A percentile compares a stretch with the other conserved stretches of the same genome.
phyloP scores from a whole-genome alignment of 2,888 invertebrate species.

The Hydrotaea diabolus region DNA sequence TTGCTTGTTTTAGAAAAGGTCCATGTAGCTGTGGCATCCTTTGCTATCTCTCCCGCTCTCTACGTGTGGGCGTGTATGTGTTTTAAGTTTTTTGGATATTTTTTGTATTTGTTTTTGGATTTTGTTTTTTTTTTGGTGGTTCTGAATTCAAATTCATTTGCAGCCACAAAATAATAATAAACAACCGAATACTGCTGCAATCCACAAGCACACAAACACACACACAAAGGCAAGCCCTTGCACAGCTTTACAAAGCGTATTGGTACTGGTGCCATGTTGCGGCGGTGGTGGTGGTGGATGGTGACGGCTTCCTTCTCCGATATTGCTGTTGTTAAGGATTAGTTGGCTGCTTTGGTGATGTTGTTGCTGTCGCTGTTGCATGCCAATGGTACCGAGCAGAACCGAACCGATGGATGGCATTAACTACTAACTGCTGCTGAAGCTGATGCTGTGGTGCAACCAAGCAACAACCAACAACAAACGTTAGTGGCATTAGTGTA shows the following conservation, averaged over 20 bases:
- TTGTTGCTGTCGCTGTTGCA: neutral
- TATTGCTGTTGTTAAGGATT: conserved; percentile 63
- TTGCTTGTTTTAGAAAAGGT: conserved; percentile 74
- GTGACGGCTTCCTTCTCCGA: conserved; percentile 24
- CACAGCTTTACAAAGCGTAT: conserved; percentile 62
- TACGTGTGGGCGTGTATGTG: conserved; percentile 37
- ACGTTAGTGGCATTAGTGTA: conserved; percentile 16
- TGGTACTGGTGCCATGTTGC: conserved; percentile 29
- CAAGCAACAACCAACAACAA: neutral
- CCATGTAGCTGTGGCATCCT: conserved; percentile 50
- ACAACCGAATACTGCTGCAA: conserved; percentile 44
- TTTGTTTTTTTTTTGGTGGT: conserved; percentile 49
- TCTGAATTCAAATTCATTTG: conserved; percentile 66
- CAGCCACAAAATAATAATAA: conserved; percentile 69
- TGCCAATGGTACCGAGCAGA: conserved; percentile 24
- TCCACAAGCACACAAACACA: conserved; percentile 37
- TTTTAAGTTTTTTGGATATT: conserved; percentile 43
- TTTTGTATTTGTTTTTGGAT: conserved; percentile 4
- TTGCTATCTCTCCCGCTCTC: neutral
- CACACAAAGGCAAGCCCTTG: neutral
- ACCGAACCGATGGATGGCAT: neutral
- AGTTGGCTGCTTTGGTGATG: conserved; percentile 48
- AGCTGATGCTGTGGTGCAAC: conserved; percentile 2
- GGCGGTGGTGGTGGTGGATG: conserved; percentile 55
- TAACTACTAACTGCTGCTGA: conserved; percentile 13